A percentile compares a stretch with the other conserved stretches of the same genome.
Conservation (phyloP, 2,113 vertebrate genomes). For the Chaetops frenatus region DNA sequence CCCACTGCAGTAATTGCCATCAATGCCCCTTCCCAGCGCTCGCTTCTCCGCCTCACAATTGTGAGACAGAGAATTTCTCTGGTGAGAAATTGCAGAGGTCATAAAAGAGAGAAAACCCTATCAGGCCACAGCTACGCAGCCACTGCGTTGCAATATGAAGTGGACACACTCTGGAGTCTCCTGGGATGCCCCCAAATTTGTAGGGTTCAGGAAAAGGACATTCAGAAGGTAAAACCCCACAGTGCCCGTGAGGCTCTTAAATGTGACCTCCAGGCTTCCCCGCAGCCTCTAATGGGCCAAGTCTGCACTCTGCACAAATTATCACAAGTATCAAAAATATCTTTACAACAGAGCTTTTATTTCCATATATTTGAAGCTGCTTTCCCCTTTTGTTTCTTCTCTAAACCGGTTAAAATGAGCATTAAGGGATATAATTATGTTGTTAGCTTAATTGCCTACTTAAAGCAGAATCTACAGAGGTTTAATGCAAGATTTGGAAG, state of each 20-base stretch:
- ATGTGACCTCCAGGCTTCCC: neutral
- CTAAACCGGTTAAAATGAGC: slow-evolving; percentile 75
- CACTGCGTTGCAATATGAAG: neutral
- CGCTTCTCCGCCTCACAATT: rapidly evolving
- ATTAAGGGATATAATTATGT: slow-evolving; percentile 79
- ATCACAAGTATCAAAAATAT: neutral
- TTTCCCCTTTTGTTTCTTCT: slow-evolving; percentile 72
- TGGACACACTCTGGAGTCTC: neutral
- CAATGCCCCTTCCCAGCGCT: rapidly evolving
- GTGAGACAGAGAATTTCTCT: too few species aligned
- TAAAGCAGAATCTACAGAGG: slow-evolving; percentile 77
- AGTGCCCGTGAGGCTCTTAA: neutral
- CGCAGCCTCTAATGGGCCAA: neutral
- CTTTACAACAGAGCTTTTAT: slow-evolving; percentile 24
- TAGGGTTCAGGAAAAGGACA: neutral
- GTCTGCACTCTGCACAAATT: neutral
- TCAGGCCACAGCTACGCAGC: neutral
- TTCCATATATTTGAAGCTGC: slow-evolving; percentile 56
- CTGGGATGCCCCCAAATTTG: neutral
- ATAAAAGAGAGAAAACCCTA: neutral
- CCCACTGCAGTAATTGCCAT: neutral
- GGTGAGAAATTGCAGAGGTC: neutral
- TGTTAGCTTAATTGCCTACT: slow-evolving; percentile 81
- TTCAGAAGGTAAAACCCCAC: neutral
- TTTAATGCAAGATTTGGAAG: slow-evolving; percentile 71